Evolutionary conservation across 1,140 invertebrate genomes (phyloP).

Genomic region (Eupristina koningsbergeri): DNA sequence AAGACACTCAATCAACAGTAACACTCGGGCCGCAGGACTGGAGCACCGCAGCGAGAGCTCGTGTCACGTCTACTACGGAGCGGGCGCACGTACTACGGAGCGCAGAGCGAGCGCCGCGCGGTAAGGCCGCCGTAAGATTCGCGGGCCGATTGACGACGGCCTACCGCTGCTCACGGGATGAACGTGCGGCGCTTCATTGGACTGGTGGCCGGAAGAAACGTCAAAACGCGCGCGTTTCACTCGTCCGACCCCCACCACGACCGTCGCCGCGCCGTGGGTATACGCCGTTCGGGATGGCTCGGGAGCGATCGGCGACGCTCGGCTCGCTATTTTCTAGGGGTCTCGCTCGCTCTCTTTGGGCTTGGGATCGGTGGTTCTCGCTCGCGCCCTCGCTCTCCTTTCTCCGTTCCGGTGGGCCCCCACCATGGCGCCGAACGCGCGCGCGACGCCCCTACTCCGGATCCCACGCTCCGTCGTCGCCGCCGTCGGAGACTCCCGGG

Average conservation of each 20-base stretch:
- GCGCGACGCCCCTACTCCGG: background rate
- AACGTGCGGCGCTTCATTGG: conserved; percentile 54
- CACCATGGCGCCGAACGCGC: background rate
- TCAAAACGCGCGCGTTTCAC: conserved; percentile 53
- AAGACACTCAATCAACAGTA: conserved; percentile 18
- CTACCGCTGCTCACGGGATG: conserved; percentile 50
- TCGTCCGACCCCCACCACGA: conserved; percentile 28
- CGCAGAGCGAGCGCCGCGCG: conserved; percentile 21
- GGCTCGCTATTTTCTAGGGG: conserved; percentile 40
- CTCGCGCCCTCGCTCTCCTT: conserved; percentile 31
- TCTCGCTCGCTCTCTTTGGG: conserved; percentile 36
- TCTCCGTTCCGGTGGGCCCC: background rate
- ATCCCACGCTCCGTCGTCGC: background rate
- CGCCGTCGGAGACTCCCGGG: background rate
- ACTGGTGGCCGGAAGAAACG: conserved; percentile 51
- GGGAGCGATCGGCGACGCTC: background rate
- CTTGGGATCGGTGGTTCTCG: background rate
- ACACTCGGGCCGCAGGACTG: background rate
- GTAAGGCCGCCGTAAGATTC: conserved; percentile 44
- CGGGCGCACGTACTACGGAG: conserved; percentile 14
- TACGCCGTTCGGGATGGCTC: background rate
- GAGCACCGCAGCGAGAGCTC: background rate
- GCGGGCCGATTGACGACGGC: conserved; percentile 51
- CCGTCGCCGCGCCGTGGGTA: background rate
- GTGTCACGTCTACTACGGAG: conserved; percentile 5